phyloP scores from a whole-genome alignment of 2,797 vertebrate genomes.

The Anomalospiza imberbis region DNA sequence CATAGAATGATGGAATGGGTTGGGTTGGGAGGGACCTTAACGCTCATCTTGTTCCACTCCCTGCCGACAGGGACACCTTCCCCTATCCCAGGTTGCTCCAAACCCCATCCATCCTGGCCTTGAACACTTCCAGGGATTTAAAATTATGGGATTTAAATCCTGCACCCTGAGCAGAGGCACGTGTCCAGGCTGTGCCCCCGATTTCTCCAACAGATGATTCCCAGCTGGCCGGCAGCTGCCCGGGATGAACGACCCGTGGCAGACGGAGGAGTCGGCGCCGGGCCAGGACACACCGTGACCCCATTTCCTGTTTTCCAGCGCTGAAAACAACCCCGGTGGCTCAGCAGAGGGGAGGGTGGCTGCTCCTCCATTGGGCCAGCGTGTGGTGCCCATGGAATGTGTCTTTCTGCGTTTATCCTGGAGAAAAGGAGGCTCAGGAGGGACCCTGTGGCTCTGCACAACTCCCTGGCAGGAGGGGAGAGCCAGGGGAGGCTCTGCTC shows the following conservation, averaged over 20 bases:
- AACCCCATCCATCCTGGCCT: background rate
- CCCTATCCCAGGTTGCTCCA: background rate
- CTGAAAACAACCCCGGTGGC: background rate
- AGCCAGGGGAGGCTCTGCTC: accelerated
- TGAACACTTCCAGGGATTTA: background rate
- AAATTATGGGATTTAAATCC: too few species aligned
- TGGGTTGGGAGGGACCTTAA: background rate
- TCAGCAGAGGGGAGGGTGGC: background rate
- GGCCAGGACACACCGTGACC: background rate
- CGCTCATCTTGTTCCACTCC: background rate
- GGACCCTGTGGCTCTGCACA: background rate
- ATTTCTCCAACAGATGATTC: background rate
- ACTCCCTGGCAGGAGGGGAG: background rate
- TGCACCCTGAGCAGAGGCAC: background rate
- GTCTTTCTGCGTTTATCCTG: background rate
- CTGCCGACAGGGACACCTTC: background rate
- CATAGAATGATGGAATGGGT: background rate
- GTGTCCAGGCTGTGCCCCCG: background rate
- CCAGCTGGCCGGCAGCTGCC: background rate
- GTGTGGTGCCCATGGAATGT: too few species aligned
- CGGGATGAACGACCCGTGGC: background rate
- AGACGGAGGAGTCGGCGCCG: accelerated
- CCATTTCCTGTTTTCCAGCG: background rate
- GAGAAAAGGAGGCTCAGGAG: background rate
- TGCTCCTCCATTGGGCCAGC: accelerated